Conservation (phyloP, 2,888 invertebrate genomes). For the Aphidius colemani region DNA sequence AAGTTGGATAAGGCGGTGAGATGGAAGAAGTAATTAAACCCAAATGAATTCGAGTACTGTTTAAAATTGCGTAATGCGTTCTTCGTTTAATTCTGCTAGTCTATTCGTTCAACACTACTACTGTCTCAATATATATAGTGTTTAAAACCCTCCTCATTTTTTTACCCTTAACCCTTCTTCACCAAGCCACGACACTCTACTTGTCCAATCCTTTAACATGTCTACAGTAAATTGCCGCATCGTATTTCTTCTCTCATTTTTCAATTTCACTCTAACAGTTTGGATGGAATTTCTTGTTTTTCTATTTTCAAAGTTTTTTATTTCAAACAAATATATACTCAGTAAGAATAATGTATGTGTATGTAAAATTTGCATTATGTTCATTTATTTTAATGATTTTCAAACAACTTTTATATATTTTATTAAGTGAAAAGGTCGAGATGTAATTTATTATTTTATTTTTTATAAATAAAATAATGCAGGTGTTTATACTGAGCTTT, state of each 20-base stretch:
- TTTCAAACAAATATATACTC: no score
- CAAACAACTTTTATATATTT: no score
- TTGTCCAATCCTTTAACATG: constrained; percentile 10
- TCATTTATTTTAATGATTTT: no score
- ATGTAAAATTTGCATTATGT: no score
- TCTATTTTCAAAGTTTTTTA: not conserved
- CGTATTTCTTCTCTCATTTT: constrained; percentile 23
- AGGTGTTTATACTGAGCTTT: no score
- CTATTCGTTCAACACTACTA: constrained; percentile 2
- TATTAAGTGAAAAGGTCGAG: no score
- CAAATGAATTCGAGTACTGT: constrained; percentile 21
- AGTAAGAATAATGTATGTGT: no score
- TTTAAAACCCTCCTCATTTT: constrained; percentile 1
- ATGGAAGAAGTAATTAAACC: constrained; percentile 25
- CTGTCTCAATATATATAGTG: not conserved
- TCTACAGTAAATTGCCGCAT: constrained; percentile 23
- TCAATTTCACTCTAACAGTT: not conserved
- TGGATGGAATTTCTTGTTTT: constrained; percentile 13
- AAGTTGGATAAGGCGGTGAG: constrained; percentile 10
- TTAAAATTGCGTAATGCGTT: constrained; percentile 24
- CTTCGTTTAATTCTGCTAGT: not conserved
- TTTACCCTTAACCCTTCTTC: constrained; percentile 5
- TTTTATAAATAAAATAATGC: no score
- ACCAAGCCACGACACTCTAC: constrained; percentile 12
- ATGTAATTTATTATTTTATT: no score